phyloP scores from a whole-genome alignment of 2,888 invertebrate species.

The Hydroisotoma schaefferi region DNA sequence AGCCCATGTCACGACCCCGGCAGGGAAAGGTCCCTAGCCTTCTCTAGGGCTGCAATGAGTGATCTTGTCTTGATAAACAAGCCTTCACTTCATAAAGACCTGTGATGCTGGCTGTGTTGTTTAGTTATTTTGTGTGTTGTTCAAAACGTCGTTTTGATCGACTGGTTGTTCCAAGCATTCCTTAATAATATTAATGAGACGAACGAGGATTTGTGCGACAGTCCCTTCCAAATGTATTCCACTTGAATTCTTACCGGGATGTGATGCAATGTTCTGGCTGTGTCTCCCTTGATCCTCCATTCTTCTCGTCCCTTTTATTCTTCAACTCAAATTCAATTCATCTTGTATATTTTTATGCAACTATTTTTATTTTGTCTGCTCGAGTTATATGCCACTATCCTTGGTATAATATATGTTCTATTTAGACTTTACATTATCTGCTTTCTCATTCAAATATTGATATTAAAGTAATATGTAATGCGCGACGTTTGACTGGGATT shows the following conservation, averaged over 20 bases:
- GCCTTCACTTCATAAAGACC: conserved; percentile 27
- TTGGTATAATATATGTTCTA: too few relatives aligned
- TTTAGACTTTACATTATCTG: too few relatives aligned
- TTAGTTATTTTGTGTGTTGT: too few relatives aligned
- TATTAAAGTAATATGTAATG: too few relatives aligned
- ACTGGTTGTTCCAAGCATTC: conserved; percentile 39
- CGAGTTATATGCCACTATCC: too few relatives aligned
- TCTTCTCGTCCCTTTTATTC: conserved; percentile 1
- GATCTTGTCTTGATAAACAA: conserved; percentile 32
- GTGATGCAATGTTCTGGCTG: conserved; percentile 10
- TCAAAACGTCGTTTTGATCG: conserved; percentile 42
- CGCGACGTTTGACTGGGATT: too few relatives aligned
- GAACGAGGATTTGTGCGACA: conserved; percentile 27
- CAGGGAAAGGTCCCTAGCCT: conserved; percentile 10
- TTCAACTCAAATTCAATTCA: not conserved
- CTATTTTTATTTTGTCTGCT: too few relatives aligned
- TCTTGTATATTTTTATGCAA: not conserved
- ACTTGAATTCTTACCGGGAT: too few relatives aligned
- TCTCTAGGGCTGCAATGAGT: not conserved
- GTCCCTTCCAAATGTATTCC: conserved; percentile 7
- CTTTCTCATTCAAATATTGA: too few relatives aligned
- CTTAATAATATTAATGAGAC: conserved; percentile 44
- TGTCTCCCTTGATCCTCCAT: not conserved
- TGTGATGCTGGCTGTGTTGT: too few relatives aligned
- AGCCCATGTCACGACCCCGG: conserved; percentile 44